Evolutionary conservation across 2,113 vertebrate genomes (phyloP).

Genomic region (Eleginops maclovinus): DNA sequence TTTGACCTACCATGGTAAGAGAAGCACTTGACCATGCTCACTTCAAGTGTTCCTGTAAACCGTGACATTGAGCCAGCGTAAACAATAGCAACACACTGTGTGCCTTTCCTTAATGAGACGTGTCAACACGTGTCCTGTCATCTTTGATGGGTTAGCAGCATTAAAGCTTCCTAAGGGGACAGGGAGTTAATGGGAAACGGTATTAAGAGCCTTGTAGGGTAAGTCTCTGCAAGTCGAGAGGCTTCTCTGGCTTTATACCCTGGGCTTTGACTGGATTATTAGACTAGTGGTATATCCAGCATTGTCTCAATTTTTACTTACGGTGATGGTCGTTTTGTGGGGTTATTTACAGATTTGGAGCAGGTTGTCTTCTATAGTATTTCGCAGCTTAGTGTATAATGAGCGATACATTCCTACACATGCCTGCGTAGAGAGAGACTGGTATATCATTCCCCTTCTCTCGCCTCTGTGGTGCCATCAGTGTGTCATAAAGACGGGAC

Average conservation of each 20-base stretch:
- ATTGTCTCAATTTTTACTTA: background rate
- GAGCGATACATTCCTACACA: no score
- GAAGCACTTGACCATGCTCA: background rate
- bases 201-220: background rate
- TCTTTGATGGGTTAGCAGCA: background rate
- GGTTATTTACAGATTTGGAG: background rate
- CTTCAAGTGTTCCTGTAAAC: constrained; percentile 4
- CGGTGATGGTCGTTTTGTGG: background rate
- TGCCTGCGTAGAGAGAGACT: no score
- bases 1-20: background rate
- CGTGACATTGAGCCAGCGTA: constrained; percentile 1
- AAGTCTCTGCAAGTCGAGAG: background rate
- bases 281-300: background rate
- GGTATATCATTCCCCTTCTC: no score
- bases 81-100: background rate
- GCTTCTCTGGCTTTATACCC: background rate
- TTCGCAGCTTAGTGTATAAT: background rate
- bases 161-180: background rate
- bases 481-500: no score
- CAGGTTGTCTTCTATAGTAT: background rate
- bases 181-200: background rate
- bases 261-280: background rate
- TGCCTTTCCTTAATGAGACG: background rate
- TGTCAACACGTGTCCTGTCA: constrained; percentile 4
- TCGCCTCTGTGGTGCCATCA: no score